Evolutionary conservation across 2,113 vertebrate genomes (phyloP).

Genomic region (Pseudorasbora parva): DNA sequence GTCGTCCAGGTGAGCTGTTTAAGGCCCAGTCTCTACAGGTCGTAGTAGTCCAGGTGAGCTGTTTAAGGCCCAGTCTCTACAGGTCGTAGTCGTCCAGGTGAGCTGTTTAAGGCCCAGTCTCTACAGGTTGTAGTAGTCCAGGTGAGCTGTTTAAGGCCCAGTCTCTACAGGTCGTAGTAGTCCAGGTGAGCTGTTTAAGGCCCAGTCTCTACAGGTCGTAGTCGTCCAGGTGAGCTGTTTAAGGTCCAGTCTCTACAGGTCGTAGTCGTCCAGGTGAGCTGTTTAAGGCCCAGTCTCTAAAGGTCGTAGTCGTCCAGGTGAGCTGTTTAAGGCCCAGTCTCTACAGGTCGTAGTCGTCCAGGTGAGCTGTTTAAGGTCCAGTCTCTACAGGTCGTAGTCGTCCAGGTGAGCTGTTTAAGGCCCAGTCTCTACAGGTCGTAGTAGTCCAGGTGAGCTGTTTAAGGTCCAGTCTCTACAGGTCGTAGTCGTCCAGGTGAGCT

Average conservation of each 20-base stretch:
- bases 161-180: slow-evolving; percentile 72
- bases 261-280: slow-evolving; percentile 76
- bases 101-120: no score
- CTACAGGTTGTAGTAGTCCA: slow-evolving; percentile 77
- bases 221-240: slow-evolving; percentile 78
- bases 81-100: slow-evolving; percentile 77
- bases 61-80: no score
- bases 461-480: no score
- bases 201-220: no score
- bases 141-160: no score
- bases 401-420: slow-evolving; percentile 78
- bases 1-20: slow-evolving; percentile 78
- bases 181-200: slow-evolving; percentile 78
- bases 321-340: no score
- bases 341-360: slow-evolving; percentile 77
- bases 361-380: no score
- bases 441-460: slow-evolving; percentile 78
- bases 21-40: no score
- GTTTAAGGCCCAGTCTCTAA: no score
- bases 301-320: slow-evolving; percentile 77
- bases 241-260: no score
- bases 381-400: slow-evolving; percentile 72
- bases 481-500: slow-evolving; percentile 76
- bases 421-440: no score
- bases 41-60: slow-evolving; percentile 76